A percentile compares a stretch with the other conserved stretches of the same genome.
Conservation (phyloP, 1,140 invertebrate genomes). For the Amyelois transitella region DNA sequence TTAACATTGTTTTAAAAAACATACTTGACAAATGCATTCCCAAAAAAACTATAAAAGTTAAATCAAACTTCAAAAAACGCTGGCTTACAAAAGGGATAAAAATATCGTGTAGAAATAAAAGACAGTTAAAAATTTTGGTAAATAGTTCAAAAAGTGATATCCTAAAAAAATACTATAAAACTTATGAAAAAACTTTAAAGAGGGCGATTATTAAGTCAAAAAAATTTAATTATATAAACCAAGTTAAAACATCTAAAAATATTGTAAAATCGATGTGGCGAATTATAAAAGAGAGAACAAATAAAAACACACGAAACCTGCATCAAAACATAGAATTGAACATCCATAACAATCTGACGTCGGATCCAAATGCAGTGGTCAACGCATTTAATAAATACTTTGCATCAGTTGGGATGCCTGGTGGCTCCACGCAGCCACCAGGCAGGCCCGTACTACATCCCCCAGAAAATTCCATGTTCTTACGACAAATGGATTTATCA, state of each 20-base stretch:
- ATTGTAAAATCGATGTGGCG: slow-evolving; percentile 10
- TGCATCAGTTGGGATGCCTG: not conserved
- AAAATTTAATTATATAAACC: slow-evolving; percentile 11
- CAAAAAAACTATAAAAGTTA: slow-evolving; percentile 10
- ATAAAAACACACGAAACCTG: slow-evolving; percentile 3
- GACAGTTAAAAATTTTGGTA: slow-evolving; percentile 13
- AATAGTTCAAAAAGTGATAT: slow-evolving; percentile 12
- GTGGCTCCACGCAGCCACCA: too few species aligned
- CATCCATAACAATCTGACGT: not conserved
- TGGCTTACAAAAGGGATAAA: slow-evolving; percentile 16
- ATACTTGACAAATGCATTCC: slow-evolving; percentile 12
- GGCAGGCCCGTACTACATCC: not conserved
- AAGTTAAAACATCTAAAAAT: slow-evolving; percentile 6
- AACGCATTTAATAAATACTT: not conserved
- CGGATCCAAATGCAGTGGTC: not conserved
- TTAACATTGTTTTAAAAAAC: slow-evolving; percentile 6
- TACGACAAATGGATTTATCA: too few species aligned
- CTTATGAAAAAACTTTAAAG: slow-evolving; percentile 17
- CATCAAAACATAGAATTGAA: slow-evolving; percentile 3
- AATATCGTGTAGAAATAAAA: slow-evolving; percentile 11
- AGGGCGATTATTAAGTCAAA: slow-evolving; percentile 12
- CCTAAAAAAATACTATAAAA: slow-evolving; percentile 15
- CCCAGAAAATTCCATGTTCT: not conserved
- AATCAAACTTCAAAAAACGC: slow-evolving; percentile 9
- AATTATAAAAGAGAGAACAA: slow-evolving; percentile 8